These are phyloP conservation scores for Tapera naevia DNA, from an alignment of 2,797 vertebrate genomes.

Conservation along the genomic window DNA sequence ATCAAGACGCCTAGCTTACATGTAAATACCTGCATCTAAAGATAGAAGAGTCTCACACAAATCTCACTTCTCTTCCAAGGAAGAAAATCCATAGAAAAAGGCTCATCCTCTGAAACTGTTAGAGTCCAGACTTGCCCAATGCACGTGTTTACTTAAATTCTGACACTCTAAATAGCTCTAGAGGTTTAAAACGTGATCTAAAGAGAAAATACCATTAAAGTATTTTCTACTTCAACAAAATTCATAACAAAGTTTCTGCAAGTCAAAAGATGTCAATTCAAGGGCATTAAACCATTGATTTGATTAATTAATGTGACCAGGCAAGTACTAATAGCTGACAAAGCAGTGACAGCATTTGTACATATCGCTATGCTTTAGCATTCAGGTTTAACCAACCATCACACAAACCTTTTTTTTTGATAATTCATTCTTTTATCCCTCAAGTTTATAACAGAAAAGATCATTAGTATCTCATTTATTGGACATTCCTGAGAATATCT, in stretches of 20 bases:
- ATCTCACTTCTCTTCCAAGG: background rate
- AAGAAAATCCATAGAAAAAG: background rate
- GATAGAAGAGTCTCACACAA: background rate
- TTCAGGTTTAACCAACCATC: background rate
- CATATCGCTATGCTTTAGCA: background rate
- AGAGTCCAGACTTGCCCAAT: background rate
- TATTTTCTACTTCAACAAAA: background rate
- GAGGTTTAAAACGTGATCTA: background rate
- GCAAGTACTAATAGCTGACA: background rate
- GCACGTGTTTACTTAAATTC: rapidly evolving
- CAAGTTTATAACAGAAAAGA: background rate
- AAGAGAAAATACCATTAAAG: background rate
- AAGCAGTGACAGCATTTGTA: background rate
- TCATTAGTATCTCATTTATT: background rate
- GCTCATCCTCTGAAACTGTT: rapidly evolving
- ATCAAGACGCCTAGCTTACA: background rate
- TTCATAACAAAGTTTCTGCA: background rate
- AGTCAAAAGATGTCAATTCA: background rate
- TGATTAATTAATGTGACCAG: background rate
- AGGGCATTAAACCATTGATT: background rate
- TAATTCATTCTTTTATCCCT: background rate
- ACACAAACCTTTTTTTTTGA: background rate
- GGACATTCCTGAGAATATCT: background rate
- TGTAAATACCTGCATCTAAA: background rate
- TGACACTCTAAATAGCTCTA: background rate